phyloP scores from a whole-genome alignment of 2,888 invertebrate species.

The Brachypalpus laphriformis region DNA sequence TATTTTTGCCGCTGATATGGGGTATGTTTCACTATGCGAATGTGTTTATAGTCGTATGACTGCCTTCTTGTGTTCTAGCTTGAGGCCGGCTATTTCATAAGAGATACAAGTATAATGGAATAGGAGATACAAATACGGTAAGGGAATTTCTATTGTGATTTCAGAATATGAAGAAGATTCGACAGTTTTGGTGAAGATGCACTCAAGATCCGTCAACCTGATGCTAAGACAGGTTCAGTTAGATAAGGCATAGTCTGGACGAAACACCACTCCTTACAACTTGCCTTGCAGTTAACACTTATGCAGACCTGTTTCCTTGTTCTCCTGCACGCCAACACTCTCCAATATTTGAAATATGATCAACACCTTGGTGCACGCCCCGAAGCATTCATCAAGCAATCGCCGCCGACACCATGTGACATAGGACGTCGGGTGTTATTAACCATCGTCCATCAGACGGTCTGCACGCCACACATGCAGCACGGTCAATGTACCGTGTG shows the following conservation, averaged over 20 bases:
- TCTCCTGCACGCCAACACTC: neutral
- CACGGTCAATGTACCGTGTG: neutral
- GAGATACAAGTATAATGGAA: neutral
- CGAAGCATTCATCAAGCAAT: neutral
- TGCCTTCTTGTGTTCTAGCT: conserved; percentile 17
- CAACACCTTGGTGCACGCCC: conserved; percentile 1
- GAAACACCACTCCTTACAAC: neutral
- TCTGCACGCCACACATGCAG: neutral
- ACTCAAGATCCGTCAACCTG: neutral
- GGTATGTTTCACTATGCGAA: conserved; percentile 5
- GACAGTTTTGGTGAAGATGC: too few relatives aligned
- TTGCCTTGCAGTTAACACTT: neutral
- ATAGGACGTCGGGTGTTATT: neutral
- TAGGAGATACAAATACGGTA: neutral
- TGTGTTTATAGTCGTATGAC: conserved; percentile 21
- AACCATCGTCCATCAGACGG: neutral
- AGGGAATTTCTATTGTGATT: conserved; percentile 14
- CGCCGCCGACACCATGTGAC: conserved; percentile 9
- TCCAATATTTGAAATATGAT: neutral
- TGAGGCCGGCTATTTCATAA: conserved; percentile 5
- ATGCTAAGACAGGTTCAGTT: neutral
- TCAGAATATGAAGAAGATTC: neutral
- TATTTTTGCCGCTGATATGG: conserved; percentile 65
- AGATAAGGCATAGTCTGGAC: neutral
- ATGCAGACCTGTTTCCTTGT: neutral